Evolutionary conservation across 2,888 invertebrate species (phyloP).

Genomic region (Creontiades dilutus): DNA sequence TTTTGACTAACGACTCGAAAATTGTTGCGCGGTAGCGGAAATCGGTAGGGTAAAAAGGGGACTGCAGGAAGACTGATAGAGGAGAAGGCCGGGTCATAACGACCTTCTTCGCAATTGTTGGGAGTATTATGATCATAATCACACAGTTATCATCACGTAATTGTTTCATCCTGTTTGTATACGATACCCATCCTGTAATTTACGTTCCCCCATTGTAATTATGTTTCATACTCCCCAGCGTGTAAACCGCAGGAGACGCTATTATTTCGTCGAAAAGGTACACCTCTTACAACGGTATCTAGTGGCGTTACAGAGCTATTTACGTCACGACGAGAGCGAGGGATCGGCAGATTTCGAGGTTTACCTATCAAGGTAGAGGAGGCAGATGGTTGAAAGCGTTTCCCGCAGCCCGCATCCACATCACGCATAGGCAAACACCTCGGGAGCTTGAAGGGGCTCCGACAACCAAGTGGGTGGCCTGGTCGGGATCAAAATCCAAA

Average conservation of each 20-base stretch:
- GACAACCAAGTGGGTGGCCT: conserved; percentile 7
- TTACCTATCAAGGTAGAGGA: neutral
- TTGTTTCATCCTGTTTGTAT: no score
- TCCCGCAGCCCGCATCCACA: conserved; percentile 22
- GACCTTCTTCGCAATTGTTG: no score
- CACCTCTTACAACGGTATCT: neutral
- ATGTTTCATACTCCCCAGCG: no score
- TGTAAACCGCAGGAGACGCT: neutral
- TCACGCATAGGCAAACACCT: conserved; percentile 14
- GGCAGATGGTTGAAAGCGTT: neutral
- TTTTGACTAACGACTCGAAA: no score
- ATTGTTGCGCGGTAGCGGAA: no score
- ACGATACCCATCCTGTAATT: no score
- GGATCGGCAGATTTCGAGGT: conserved; percentile 2
- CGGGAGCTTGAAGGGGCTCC: neutral
- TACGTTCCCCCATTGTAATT: no score
- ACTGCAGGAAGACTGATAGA: no score
- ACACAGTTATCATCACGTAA: no score
- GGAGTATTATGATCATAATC: no score
- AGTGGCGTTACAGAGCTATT: neutral
- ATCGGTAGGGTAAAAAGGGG: no score
- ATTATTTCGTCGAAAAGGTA: neutral
- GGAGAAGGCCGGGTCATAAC: no score
- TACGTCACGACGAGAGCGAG: neutral
- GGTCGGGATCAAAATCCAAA: neutral